Conservation (phyloP, 2,888 invertebrate genomes). For the Cistogaster globosa region DNA sequence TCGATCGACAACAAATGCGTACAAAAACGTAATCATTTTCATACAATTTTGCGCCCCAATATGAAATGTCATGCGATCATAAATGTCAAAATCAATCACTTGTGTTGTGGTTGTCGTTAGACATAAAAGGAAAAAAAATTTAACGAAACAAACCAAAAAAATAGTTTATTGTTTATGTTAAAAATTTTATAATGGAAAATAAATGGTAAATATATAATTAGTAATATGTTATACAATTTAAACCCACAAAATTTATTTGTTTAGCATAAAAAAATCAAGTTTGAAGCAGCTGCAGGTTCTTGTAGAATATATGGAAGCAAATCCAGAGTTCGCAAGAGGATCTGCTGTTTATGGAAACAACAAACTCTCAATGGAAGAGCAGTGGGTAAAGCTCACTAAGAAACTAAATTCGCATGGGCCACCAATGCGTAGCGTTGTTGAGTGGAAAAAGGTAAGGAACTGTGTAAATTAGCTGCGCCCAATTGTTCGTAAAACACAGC, state of each 20-base stretch:
- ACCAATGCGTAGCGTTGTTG: too few relatives aligned
- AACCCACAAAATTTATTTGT: too few relatives aligned
- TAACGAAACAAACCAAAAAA: too few relatives aligned
- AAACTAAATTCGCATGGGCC: too few relatives aligned
- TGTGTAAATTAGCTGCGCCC: too few relatives aligned
- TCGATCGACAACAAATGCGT: slow-evolving; percentile 10
- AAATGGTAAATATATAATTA: background rate
- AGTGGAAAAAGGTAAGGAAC: too few relatives aligned
- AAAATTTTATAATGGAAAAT: too few relatives aligned
- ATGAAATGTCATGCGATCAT: background rate
- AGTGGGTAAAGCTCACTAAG: slow-evolving; percentile 9
- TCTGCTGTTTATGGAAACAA: background rate
- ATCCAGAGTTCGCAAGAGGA: slow-evolving; percentile 7
- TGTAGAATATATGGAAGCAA: slow-evolving; percentile 19
- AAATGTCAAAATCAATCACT: slow-evolving; percentile 12
- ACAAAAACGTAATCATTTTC: slow-evolving; percentile 1
- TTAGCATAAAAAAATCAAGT: too few relatives aligned
- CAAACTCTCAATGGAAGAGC: slow-evolving; percentile 4
- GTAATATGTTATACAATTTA: background rate
- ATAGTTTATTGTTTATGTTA: too few relatives aligned
- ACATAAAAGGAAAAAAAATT: too few relatives aligned
- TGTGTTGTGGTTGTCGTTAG: background rate
- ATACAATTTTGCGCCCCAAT: slow-evolving; percentile 10
- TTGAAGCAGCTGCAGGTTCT: background rate
- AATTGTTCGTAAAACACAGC: too few relatives aligned